These are phyloP conservation scores for Cyprinus carpio DNA, from an alignment of 2,113 vertebrate genomes.

Conservation along the genomic window DNA sequence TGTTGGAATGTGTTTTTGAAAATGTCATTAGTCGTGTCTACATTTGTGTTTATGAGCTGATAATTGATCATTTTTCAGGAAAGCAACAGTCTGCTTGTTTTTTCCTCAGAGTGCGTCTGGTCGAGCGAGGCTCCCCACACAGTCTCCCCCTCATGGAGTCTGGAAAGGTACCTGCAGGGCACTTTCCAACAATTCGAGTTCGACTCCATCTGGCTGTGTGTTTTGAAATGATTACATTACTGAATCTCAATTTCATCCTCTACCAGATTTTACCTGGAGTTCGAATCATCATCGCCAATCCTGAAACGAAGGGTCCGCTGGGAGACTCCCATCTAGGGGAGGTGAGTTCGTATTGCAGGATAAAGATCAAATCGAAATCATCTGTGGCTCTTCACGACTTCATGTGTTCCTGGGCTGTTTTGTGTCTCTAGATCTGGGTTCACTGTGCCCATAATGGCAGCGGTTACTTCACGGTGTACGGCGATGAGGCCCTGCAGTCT, in stretches of 20 bases:
- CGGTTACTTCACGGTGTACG: constrained; percentile 96
- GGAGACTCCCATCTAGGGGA: constrained; percentile 98
- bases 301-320: constrained; percentile 96
- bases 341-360: constrained; percentile 69
- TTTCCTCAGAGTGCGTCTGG: constrained; percentile 71
- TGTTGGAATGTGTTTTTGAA: background rate
- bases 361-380: background rate
- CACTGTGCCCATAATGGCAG: constrained; percentile 96
- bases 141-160: constrained; percentile 78
- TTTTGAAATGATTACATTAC: background rate
- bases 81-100: constrained; percentile 9
- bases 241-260: background rate
- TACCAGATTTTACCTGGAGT: constrained; percentile 93
- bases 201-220: background rate
- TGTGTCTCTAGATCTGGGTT: constrained; percentile 87
- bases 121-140: constrained; percentile 78
- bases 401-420: background rate
- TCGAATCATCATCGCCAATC: constrained; percentile 97
- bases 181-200: background rate
- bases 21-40: background rate
- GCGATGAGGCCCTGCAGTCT: constrained; percentile 94
- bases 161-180: constrained; percentile 70
- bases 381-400: background rate
- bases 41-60: constrained; percentile 36
- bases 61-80: background rate